These are phyloP conservation scores for Knipowitschia caucasica DNA, from an alignment of 2,797 vertebrate species.

Conservation along the genomic window DNA sequence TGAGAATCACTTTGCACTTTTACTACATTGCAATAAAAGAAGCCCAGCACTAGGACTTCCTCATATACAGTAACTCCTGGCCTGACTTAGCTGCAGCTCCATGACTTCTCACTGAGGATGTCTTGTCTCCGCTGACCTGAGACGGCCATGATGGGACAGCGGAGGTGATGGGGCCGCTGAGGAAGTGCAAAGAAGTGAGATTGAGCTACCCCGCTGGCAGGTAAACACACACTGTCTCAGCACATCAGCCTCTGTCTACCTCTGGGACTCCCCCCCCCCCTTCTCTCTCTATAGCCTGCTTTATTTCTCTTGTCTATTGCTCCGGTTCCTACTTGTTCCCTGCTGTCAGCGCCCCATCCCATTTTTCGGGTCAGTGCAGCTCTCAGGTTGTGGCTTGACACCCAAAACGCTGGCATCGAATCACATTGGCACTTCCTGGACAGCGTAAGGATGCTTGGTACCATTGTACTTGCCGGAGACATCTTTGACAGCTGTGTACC, in stretches of 20 bases:
- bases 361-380: constrained; percentile 54
- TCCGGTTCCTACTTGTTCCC: constrained; percentile 21
- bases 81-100: neutral
- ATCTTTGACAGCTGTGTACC: neutral
- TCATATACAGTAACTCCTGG: neutral
- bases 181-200: constrained; percentile 26
- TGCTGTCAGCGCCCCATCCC: constrained; percentile 33
- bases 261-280: neutral
- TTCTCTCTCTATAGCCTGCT: neutral
- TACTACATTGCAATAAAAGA: too few species aligned
- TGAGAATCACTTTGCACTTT: too few species aligned
- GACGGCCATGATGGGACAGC: constrained; percentile 27
- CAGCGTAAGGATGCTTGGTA: neutral
- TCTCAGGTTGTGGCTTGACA: constrained; percentile 46
- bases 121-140: constrained; percentile 37
- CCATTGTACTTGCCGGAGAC: too few species aligned
- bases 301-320: constrained; percentile 25
- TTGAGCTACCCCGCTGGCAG: constrained; percentile 44
- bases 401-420: constrained; percentile 37
- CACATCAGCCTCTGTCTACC: constrained; percentile 31
- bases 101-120: constrained; percentile 18
- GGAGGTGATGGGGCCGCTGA: constrained; percentile 11
- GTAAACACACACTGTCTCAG: constrained; percentile 46
- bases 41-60: too few species aligned
- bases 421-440: constrained; percentile 19